phyloP scores from a whole-genome alignment of 2,113 vertebrate genomes.

The Microcebus murinus region DNA sequence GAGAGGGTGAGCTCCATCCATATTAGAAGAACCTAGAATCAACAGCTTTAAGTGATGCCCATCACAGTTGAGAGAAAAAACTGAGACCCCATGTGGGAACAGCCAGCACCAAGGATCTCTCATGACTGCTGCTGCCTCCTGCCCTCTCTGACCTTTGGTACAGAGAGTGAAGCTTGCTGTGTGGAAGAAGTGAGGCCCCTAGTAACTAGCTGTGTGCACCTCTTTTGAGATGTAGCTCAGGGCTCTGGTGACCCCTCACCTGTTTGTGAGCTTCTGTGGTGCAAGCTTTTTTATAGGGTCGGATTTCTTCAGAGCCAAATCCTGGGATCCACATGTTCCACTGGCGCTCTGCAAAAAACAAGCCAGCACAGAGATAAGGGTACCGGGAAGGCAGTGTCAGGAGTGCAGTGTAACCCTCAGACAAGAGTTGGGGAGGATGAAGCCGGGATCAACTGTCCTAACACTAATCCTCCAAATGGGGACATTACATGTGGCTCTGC shows the following conservation, averaged over 20 bases:
- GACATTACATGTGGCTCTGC: background rate
- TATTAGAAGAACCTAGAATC: background rate
- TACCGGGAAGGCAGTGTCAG: background rate
- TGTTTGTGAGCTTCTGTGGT: slow-evolving; percentile 99
- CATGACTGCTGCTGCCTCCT: background rate
- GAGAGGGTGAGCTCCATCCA: background rate
- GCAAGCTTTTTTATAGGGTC: slow-evolving; percentile 98
- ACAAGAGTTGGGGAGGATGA: background rate
- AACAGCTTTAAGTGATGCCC: background rate
- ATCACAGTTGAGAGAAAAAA: background rate
- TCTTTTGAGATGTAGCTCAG: background rate
- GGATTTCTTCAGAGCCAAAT: slow-evolving; percentile 98
- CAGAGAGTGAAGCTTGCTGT: background rate
- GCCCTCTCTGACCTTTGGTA: background rate
- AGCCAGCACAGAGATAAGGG: background rate
- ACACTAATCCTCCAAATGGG: background rate
- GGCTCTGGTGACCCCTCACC: slow-evolving; percentile 82
- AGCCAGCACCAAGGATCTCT: background rate
- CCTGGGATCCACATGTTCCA: slow-evolving; percentile 99
- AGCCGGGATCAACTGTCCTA: background rate
- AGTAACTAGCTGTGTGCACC: background rate
- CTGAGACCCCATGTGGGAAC: background rate
- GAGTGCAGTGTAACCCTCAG: background rate
- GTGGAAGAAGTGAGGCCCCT: background rate
- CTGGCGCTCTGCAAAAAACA: slow-evolving; percentile 91